phyloP scores from a whole-genome alignment of 2,113 vertebrate genomes.

The Aix galericulata region DNA sequence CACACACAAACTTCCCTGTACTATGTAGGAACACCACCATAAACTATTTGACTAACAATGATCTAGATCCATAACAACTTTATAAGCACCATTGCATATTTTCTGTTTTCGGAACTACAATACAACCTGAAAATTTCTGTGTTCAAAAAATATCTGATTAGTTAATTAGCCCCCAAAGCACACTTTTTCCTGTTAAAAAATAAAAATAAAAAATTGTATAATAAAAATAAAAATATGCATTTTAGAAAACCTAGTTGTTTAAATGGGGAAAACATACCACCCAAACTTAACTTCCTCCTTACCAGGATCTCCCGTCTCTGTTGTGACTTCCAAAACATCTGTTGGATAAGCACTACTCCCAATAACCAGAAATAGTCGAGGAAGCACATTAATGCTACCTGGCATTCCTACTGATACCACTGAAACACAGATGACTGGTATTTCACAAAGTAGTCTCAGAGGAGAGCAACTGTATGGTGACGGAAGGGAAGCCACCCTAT shows the following conservation, averaged over 20 bases:
- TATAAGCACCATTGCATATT: background rate
- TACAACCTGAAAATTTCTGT: background rate
- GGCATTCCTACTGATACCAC: background rate
- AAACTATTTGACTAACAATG: background rate
- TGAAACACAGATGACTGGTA: background rate
- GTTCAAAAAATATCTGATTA: background rate
- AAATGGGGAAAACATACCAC: background rate
- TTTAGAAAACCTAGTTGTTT: background rate
- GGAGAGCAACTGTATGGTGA: background rate
- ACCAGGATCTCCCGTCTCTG: background rate
- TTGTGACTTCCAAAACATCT: background rate
- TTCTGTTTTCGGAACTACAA: background rate
- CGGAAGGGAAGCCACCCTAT: background rate
- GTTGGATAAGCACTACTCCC: background rate
- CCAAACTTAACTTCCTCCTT: background rate
- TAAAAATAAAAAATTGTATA: background rate
- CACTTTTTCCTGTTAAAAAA: background rate
- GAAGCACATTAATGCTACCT: background rate
- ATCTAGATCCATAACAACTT: background rate
- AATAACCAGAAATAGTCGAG: background rate
- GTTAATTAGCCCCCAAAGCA: background rate
- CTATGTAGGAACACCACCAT: background rate
- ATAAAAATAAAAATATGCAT: background rate
- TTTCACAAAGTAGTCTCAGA: background rate
- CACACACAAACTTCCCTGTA: fast-evolving